Evolutionary conservation across 2,113 vertebrate genomes (phyloP), one percentile per base, ranked within the genome.

Genomic region (Nothocercus nigrocapillus): DNA sequence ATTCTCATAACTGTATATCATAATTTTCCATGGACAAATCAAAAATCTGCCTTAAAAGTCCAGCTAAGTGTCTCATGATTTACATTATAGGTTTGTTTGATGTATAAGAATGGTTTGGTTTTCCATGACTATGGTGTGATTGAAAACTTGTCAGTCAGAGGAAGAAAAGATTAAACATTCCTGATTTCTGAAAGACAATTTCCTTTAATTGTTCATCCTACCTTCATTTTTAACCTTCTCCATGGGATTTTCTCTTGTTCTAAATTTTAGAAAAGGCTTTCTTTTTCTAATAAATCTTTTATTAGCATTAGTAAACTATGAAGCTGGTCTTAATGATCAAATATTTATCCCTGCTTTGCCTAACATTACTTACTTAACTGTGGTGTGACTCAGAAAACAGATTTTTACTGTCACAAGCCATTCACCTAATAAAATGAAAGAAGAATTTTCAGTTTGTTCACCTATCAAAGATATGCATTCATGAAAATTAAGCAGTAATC

Each of bases 121-220:
- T 8, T 74, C 40, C 5, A 2, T 59, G 34, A 69, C 72, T 83
- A 22, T 19, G 32, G 27, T 80, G 36, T 74, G 85, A 85, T 74
- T 13, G 42, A 81, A 83, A 53, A 40, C 16, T 54, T 80, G 67
- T 91, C 78, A 58, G 30, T 89, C 78, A 67, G 80, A 70, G 79
- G 19, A 93, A 3, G 9, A 47, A 30, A 94, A 68, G 22, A 88
- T 95, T 89, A 91, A 94, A 87, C 64, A 30, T 93, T 95, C 40
- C 82, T 61, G 51, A 70, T 78, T 51, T 44, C 77, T 76, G 61
- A 85, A 96, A 96, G 62, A 38, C 84, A 80, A 74, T 92, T 94
- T 97, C 88, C 90, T 88, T 73, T 56, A 34, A 82, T 91, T 96
- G 76, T 95, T 96, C 67, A 49, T 73, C 85, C 76, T 34, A 42